Base-by-base conservation (phyloP, 2,888 invertebrate genomes). In the Nomada goodeniana region DNA sequence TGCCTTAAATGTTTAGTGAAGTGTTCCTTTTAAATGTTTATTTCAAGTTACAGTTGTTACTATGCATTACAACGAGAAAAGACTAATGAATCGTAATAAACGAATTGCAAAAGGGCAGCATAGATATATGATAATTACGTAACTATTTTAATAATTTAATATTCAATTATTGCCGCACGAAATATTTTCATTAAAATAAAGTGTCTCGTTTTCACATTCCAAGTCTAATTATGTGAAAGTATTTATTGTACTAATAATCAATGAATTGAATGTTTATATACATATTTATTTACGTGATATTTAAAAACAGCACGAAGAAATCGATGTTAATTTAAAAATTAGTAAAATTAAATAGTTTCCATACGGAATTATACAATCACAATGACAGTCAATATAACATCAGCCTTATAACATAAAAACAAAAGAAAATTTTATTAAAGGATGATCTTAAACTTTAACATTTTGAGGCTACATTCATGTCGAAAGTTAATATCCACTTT, bases 361-460 rank as follows among this genome's bases (percentile, higher is more conserved):
- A 13, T 65, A 69, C 26, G 61, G 65, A 74, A 42, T 20, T 59
- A 60, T 74, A 36, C 47, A 68, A 81, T 74, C 20, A 26, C 59
- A 75, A 78, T 78, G 65, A 59, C 71, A 83, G 83, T 83, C 78
- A 78, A 82, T 83, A 72, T 78, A 78, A 68, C 23, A 82, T 44
- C 70, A 78, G 82, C 82, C 82, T 78, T 83, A 74, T 63, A 70
- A 55, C 23, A 63, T 63, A 52, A 77, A 73, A 47, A 77, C 70
- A 67, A 9, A 72, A 20, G 55, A 47, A 65, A 80, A 70, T 57
- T 65, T 76, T 69, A 72, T 70, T 79, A 53, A 69, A 72, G n/a
- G 7, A 52, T 67, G 81, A 74, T 79, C 36, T 53, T 64, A 82
- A 52, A 67, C 67, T 85, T 80, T 75, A 76, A 72, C 71, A 65